Conservation (phyloP, 2,888 invertebrate species). For the Leptopilina syphax region DNA sequence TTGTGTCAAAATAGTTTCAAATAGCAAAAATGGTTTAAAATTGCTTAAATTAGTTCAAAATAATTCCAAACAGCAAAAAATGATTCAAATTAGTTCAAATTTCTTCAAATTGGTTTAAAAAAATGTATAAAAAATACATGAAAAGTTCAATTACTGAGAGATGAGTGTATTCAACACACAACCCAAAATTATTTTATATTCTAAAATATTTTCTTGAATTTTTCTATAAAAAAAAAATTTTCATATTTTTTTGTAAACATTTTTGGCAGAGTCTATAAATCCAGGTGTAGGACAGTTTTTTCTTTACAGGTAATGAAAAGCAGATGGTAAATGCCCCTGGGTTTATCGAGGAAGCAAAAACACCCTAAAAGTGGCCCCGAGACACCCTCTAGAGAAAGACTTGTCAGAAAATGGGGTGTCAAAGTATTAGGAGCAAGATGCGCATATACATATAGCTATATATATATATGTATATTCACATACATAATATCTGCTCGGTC, state of each 20-base stretch:
- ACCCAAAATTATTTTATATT: background rate
- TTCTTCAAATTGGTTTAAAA: too few species aligned
- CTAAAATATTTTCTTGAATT: background rate
- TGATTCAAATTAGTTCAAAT: too few species aligned
- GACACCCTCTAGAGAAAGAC: slow-evolving; percentile 27
- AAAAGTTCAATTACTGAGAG: too few species aligned
- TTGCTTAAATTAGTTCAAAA: too few species aligned
- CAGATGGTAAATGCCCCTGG: slow-evolving; percentile 70
- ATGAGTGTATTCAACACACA: too few species aligned
- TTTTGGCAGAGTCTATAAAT: slow-evolving; percentile 52
- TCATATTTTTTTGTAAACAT: slow-evolving; percentile 34
- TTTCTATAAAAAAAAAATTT: too few species aligned
- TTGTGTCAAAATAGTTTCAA: too few species aligned
- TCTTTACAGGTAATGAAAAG: slow-evolving; percentile 59
- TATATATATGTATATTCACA: too few species aligned
- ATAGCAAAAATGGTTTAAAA: too few species aligned
- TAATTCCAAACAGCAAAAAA: too few species aligned
- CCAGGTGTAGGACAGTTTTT: slow-evolving; percentile 63
- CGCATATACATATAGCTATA: background rate
- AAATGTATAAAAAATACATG: too few species aligned
- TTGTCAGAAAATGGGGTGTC: slow-evolving; percentile 19
- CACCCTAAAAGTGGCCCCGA: slow-evolving; percentile 56
- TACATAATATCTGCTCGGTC: background rate
- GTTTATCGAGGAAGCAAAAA: slow-evolving; percentile 56
- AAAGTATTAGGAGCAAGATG: slow-evolving; percentile 35